Evolutionary conservation across 53 echinoderm and acorn worm species (phyloP), one percentile per base, ranked within the genome.

Genomic region (Patiria pectinifera): DNA sequence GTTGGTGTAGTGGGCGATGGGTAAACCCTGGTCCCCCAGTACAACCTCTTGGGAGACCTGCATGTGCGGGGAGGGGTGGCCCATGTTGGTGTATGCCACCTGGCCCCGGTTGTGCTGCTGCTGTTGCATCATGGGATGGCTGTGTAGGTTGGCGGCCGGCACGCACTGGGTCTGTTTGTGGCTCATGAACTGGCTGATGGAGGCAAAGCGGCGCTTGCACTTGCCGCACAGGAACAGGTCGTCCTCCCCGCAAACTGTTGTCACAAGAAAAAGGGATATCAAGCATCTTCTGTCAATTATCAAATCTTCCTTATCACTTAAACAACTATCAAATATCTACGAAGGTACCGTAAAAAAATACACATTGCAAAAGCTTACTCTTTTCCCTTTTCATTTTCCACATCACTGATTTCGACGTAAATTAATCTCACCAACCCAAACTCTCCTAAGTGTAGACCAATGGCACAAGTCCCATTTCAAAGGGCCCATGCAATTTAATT

Each of bases 221-320:
- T 99, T 99, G 45, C 99, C 99, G 74, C 99, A 99, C 62, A 97
- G 99, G 83, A 99, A 97, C 71, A 99, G 92, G 90, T 99, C 99
- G 80, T 99, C 99, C 58, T 99, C 99, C 59, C 96, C 98, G 63
- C 90, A 90, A 6, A 90, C 90, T 90, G 44, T 74, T 9, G 2
- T 7, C 53, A 53, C 53, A 14, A 53, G 23, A 5, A 69, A 85
- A 86, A 0, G 9, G n/a, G 43, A 22, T 19, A 66, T 43, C 16
- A 18, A 69, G 61, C 53, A 6, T 53, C 8, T 8, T 53, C 53
- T 53, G 5, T 53, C 53, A 53, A 53, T 53, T 53, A 53, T 53
- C 53, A 53, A 53, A 53, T 8, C 8, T 53, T 5, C 6, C 53
- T 53, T 6, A 8, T 53, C 8, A 53, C 53, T 53, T 53, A 53